phyloP scores from a whole-genome alignment of 35 echinoderm and acorn worm genomes.

The Heliocidaris erythrogramma region DNA sequence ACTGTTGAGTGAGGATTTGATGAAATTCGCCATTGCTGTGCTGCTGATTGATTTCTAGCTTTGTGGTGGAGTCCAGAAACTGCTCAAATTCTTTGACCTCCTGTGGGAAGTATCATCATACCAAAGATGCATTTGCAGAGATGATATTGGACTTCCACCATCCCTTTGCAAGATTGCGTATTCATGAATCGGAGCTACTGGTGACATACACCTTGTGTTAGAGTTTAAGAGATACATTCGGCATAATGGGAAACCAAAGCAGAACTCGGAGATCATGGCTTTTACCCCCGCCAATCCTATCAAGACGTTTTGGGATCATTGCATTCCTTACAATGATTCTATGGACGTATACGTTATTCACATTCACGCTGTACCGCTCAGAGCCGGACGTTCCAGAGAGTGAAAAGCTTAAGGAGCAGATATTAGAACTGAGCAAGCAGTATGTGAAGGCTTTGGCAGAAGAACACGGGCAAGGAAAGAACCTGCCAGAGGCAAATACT shows the following conservation, averaged over 20 bases:
- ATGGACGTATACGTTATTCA: slow-evolving; percentile 69
- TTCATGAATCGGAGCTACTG: too few species aligned
- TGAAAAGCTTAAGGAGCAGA: slow-evolving; percentile 54
- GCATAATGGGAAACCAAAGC: slow-evolving; percentile 10
- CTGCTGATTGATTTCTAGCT: neutral
- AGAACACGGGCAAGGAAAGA: slow-evolving; percentile 57
- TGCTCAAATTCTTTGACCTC: neutral
- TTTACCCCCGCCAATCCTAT: neutral
- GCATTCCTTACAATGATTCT: slow-evolving; percentile 59
- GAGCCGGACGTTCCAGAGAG: slow-evolving; percentile 59
- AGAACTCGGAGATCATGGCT: neutral
- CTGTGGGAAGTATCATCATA: neutral
- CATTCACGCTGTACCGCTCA: slow-evolving; percentile 54
- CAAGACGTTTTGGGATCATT: slow-evolving; percentile 55
- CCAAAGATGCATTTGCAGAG: neutral
- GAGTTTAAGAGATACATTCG: neutral
- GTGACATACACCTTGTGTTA: neutral
- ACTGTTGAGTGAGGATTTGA: neutral
- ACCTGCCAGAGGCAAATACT: slow-evolving; percentile 52
- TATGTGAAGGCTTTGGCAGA: slow-evolving; percentile 71
- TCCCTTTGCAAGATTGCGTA: neutral
- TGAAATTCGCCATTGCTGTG: neutral
- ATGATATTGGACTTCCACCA: neutral
- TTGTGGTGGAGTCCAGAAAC: neutral
- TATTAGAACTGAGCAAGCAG: slow-evolving; percentile 58